Base-by-base conservation (phyloP, 2,113 vertebrate genomes). In the Boulengeromyrus knoepffleri region DNA sequence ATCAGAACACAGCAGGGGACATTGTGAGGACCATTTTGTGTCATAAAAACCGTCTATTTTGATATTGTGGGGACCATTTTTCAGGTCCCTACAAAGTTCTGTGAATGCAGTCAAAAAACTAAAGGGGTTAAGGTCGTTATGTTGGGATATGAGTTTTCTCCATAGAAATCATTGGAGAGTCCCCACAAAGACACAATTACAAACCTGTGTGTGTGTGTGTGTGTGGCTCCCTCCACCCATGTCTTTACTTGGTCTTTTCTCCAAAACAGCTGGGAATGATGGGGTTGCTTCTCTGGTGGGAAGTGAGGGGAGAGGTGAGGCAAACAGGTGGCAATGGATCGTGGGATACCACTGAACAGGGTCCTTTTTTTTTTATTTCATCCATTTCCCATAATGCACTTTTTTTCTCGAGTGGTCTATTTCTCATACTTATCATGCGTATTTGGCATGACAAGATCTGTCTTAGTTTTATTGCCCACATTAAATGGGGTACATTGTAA, bases 261-360 rank as follows among this genome's bases (percentile, higher is more conserved):
- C 46, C 15, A 17, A 88, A 87, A 88, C 89, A 87, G 85, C 85
- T 88, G 70, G 66, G 66, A 24, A 50, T 15, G 15, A 56, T 24
- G 39, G 58, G 47, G 36, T 36, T 27, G 70, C 31, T 19, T 56
- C 49, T 58, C 50, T 88, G 70, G 90, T 17, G 87, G 90, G 87
- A 88, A 88, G 39, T 80, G 42, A 90, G 86, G 90, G 87, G 50
- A 83, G 39, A 84, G 70, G 74, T 88, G 85, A 77, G 50, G 62
- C 85, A 21, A 87, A 49, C 83, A 70, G 58, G 85, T 90, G 87
- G 84, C 85, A 19, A 62, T 74, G 47, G 85, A 87, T 90, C 49
- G 89, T 90, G 89, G 89, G 89, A 90, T 90, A 45, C 62, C 58
- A 46, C 58, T 46, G 36, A 15, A 53, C 53, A 49, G n/a, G 36